Conservation (phyloP, 2,797 vertebrate species). For the Ptychobarbus kaznakovi region DNA sequence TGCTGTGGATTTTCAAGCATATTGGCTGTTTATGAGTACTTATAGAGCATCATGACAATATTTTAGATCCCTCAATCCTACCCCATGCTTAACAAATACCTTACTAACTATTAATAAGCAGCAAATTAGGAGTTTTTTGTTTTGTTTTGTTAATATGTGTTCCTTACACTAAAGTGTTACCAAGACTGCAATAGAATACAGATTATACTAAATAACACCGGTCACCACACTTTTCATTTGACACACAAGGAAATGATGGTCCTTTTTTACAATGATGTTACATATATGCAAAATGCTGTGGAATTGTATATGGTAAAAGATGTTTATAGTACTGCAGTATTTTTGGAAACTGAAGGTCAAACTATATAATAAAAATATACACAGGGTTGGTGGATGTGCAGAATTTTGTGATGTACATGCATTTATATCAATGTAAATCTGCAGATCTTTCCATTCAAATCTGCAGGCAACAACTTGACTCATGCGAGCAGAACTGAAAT, state of each 20-base stretch:
- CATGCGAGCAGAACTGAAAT: not conserved
- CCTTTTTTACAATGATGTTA: not conserved
- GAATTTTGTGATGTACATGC: not conserved
- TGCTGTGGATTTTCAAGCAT: not conserved
- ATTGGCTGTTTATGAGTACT: not conserved
- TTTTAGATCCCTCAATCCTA: no score
- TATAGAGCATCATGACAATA: not conserved
- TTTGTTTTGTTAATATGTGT: not conserved
- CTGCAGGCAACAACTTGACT: slow-evolving; percentile 5
- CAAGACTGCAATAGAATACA: not conserved
- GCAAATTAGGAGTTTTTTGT: not conserved
- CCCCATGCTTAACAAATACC: not conserved
- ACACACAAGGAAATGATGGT: not conserved
- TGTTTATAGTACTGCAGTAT: not conserved
- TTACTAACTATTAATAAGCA: not conserved
- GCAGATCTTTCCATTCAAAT: not conserved
- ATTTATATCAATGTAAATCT: not conserved
- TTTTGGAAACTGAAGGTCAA: not conserved
- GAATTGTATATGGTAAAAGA: not conserved
- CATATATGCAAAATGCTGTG: not conserved
- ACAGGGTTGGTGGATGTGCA: not conserved
- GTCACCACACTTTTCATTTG: not conserved
- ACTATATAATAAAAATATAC: not conserved
- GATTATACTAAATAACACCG: not conserved
- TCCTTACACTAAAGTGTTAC: not conserved